These are phyloP conservation scores for Drosophila rubida DNA, from an alignment of 2,888 invertebrate genomes.

Conservation along the genomic window DNA sequence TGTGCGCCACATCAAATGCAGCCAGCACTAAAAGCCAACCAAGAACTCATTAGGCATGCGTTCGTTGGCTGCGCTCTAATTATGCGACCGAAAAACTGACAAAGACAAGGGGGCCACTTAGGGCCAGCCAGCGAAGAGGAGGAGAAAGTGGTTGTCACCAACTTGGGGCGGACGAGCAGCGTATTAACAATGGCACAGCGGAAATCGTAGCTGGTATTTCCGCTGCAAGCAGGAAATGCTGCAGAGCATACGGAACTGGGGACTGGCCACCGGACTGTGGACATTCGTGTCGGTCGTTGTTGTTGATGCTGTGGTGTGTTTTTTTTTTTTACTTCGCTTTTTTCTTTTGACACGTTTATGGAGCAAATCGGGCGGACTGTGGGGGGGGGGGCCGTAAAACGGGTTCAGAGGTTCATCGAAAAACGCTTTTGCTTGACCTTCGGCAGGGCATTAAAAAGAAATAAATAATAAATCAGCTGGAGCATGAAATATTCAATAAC, in stretches of 20 bases:
- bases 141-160: constrained; percentile 3
- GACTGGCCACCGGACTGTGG: constrained; percentile 28
- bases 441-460: constrained; percentile 74
- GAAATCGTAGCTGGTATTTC: constrained; percentile 72
- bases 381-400: constrained; percentile 32
- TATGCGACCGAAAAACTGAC: constrained; percentile 51
- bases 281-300: not conserved
- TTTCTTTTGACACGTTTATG: constrained; percentile 39
- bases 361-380: constrained; percentile 33
- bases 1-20: constrained; percentile 59
- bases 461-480: constrained; percentile 78
- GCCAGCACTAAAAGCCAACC: constrained; percentile 59
- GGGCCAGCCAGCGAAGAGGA: not conserved
- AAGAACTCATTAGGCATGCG: constrained; percentile 72
- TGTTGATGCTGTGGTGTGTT: not conserved
- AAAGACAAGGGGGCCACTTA: constrained; percentile 7
- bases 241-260: constrained; percentile 31
- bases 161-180: constrained; percentile 10
- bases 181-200: constrained; percentile 39
- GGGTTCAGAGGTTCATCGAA: constrained; percentile 58
- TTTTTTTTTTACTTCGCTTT: constrained; percentile 8
- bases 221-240: constrained; percentile 55
- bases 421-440: constrained; percentile 71
- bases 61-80: constrained; percentile 63
- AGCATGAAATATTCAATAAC: constrained; percentile 81